Conservation (phyloP, 1,140 invertebrate species). For the Halictus rubicundus region DNA sequence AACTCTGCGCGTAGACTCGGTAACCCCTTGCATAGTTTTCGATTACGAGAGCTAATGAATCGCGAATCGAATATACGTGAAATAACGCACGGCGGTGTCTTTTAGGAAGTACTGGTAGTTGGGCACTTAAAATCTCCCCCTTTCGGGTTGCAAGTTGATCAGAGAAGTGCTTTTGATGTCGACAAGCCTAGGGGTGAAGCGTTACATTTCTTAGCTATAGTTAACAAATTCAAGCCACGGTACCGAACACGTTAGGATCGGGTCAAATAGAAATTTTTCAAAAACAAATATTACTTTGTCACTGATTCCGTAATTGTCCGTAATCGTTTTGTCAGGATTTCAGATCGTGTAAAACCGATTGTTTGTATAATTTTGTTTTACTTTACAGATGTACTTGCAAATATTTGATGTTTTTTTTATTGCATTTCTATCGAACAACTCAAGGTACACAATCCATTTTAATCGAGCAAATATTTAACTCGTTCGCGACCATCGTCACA, state of each 20-base stretch:
- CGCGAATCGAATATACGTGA: constrained; percentile 13
- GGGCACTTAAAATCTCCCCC: constrained; percentile 28
- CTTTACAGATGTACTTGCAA: too few species aligned
- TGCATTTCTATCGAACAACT: too few species aligned
- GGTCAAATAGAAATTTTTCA: too few species aligned
- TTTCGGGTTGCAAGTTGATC: constrained; percentile 30
- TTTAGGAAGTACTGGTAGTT: constrained; percentile 9
- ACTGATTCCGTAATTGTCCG: too few species aligned
- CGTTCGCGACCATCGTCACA: too few species aligned
- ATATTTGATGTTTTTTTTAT: too few species aligned
- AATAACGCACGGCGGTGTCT: constrained; percentile 20
- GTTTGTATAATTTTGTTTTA: too few species aligned
- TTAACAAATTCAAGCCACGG: not conserved
- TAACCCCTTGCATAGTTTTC: not conserved
- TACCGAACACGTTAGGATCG: not conserved
- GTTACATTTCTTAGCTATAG: constrained; percentile 34
- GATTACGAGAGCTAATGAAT: constrained; percentile 45
- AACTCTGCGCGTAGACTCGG: not conserved
- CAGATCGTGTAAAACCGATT: too few species aligned
- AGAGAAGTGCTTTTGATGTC: constrained; percentile 27
- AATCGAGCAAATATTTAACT: too few species aligned
- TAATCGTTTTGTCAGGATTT: too few species aligned
- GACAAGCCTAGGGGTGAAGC: constrained; percentile 7
- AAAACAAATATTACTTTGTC: too few species aligned
- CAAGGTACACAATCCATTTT: too few species aligned